Percentiles rank a stretch among this genome's conserved stretches.
phyloP scores from a whole-genome alignment of 2,888 invertebrate species.

The Orchesella flavescens region DNA sequence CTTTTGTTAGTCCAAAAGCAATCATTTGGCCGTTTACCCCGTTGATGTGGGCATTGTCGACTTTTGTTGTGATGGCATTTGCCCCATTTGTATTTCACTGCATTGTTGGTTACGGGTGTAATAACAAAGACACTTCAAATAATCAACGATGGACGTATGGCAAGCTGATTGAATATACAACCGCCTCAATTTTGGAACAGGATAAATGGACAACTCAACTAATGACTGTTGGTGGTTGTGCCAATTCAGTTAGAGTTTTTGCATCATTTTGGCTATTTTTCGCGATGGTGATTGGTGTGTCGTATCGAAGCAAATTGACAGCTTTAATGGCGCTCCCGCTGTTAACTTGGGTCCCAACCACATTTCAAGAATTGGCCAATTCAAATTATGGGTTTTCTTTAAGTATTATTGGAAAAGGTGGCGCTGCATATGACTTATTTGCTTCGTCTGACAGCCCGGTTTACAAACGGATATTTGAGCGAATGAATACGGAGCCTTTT shows the following conservation, averaged over 20 bases:
- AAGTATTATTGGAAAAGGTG: conserved; percentile 28
- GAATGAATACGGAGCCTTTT: conserved; percentile 1
- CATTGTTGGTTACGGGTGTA: not conserved
- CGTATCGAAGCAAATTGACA: conserved; percentile 30
- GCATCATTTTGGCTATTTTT: conserved; percentile 39
- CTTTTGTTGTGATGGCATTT: no score
- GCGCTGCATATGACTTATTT: not conserved
- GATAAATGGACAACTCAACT: not conserved
- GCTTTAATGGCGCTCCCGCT: conserved; percentile 31
- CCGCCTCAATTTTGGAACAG: conserved; percentile 34
- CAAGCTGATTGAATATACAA: not conserved
- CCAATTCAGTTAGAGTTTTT: conserved; percentile 7
- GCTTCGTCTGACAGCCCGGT: conserved; percentile 6
- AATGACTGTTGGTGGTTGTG: no score
- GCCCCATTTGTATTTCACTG: no score
- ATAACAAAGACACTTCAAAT: not conserved
- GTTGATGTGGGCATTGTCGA: no score
- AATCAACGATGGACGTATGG: not conserved
- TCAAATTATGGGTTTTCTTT: conserved; percentile 24
- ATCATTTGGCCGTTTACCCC: no score
- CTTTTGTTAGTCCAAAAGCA: not conserved
- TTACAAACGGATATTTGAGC: not conserved
- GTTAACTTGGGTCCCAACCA: conserved; percentile 2
- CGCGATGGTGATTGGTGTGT: conserved; percentile 24
- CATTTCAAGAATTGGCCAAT: conserved; percentile 36